Evolutionary conservation across 2,113 vertebrate species (phyloP), one percentile per base, ranked within the genome.

Genomic region (Hassar affinis): DNA sequence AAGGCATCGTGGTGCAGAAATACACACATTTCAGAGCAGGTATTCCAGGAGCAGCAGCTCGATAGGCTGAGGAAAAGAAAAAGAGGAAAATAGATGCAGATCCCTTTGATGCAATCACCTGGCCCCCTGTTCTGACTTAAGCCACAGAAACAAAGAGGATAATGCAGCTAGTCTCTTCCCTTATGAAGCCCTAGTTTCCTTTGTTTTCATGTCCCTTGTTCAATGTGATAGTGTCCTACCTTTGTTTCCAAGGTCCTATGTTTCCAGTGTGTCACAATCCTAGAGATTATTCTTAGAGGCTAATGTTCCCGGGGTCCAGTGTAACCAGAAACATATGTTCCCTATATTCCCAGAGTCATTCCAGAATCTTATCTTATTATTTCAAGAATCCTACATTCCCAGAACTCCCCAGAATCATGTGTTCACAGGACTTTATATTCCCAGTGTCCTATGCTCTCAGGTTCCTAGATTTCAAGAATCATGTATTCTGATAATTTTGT

Each of bases 11-110:
- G 88, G 87, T 80, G 86, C 79, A 85, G 80, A 88, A 76, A 91
- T 93, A 94, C 94, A 93, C 93, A 95, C 94, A 91, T 95, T 95
- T 94, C 90, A 93, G 92, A 92, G 92, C 91, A 88, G 91, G 42
- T 90, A 93, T 90, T 90, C 81, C 88, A 22, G 92, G 91, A 85
- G 72, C 88, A 35, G 87, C 80, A 86, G 89, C 86, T 68, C 90
- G 92, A 93, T 92, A 92, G 15, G 92, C 94, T 94, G 89, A 93
- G 87, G 90, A 86, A 82, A 59, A 86, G 81, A 92, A 84, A 94
- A 80, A 91, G 85, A 91, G 88, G 90, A 83, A 90, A 89, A 90
- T 66, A 91, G 79, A 82, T 51, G 85, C 81, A 87, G 38, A 42
- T 86, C 81, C 86, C 87, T 91, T 77, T 87, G 69, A 87, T 64